A percentile compares a stretch with the other conserved stretches of the same genome.
Evolutionary conservation across 2,113 vertebrate species (phyloP).

Genomic region (Danio rerio): GRCz12tu NC_133188.1:13817001-13817500

Average conservation of each 20-base stretch:
- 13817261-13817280: too few species aligned
- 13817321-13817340: too few species aligned
- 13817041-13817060: neutral
- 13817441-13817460: too few species aligned
- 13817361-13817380: neutral
- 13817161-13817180: neutral
- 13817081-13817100: neutral
- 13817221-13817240: neutral
- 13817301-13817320: too few species aligned
- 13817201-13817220: neutral
- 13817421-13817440: too few species aligned
- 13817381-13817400: neutral
- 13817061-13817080: neutral
- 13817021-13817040: neutral
- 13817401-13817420: neutral
- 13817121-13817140: neutral
- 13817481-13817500: too few species aligned
- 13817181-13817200: neutral
- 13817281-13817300: too few species aligned
- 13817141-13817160: neutral
- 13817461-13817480: too few species aligned
- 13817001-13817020: neutral
- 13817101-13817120: neutral
- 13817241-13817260: too few species aligned
- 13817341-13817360: neutral